These are phyloP conservation scores for Beris chalybata DNA, from an alignment of 2,888 invertebrate genomes.

Conservation along the genomic window DNA sequence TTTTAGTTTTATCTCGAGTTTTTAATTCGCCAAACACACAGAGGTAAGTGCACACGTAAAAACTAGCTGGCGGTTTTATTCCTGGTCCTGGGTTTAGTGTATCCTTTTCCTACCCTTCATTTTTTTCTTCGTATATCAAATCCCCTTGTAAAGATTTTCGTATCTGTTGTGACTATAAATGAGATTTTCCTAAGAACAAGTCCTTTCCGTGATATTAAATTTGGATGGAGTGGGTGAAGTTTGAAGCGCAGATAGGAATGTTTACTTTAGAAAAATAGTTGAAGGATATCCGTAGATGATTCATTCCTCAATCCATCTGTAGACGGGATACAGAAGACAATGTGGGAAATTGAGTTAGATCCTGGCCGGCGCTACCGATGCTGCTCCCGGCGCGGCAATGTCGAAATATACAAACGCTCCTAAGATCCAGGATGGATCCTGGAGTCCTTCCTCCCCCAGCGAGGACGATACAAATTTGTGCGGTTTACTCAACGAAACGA, in stretches of 20 bases:
- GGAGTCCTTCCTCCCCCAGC: neutral
- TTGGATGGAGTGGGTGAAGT: constrained; percentile 4
- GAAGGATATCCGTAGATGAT: constrained; percentile 24
- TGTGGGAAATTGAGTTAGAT: constrained; percentile 1
- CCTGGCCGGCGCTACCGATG: neutral
- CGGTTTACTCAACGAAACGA: constrained; percentile 39
- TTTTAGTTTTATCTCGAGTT: no score
- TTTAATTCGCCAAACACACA: no score
- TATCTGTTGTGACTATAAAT: constrained; percentile 28
- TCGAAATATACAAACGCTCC: neutral
- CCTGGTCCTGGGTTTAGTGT: no score
- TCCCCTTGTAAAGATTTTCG: constrained; percentile 21
- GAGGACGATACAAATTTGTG: constrained; percentile 37
- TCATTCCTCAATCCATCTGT: constrained; percentile 6
- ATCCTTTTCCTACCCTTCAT: no score
- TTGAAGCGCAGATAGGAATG: neutral
- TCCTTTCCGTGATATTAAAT: constrained; percentile 17
- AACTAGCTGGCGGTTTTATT: no score
- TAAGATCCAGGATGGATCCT: no score
- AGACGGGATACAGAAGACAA: neutral
- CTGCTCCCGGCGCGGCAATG: neutral
- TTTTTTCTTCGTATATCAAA: no score
- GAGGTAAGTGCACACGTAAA: no score
- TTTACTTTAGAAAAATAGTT: constrained; percentile 14
- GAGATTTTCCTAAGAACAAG: constrained; percentile 2